Evolutionary conservation across 2,113 vertebrate genomes (phyloP), one percentile per base, ranked within the genome.

Genomic region (Ctenodactylus gundi): DNA sequence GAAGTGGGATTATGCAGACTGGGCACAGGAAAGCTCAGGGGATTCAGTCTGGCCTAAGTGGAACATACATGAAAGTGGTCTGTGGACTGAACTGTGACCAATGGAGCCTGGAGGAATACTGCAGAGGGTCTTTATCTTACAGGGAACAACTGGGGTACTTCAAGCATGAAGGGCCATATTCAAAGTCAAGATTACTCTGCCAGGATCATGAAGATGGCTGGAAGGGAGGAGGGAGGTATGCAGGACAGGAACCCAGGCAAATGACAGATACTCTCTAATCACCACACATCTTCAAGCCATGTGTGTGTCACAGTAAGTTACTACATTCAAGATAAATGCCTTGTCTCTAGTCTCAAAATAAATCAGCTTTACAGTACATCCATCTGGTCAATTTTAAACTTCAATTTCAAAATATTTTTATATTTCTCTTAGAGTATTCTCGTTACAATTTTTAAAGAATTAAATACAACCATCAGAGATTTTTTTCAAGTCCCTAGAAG

Each of bases 371-470:
- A 77, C 2, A 46, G 36, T 25, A 51, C 34, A 76, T 68, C 67
- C 46, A 72, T 67, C 68, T 65, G 46, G 17, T 11, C 80, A 46
- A 67, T 27, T 31, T 87, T 76, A 81, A 80, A n/a, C 29, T 76
- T 86, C 75, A 46, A 49, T 85, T 44, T 94, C 62, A 53, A 95
- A 92, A 68, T 23, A 23, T 44, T 72, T 93, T 94, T 72, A 44
- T 62, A 46, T 93, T 95, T 84, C 78, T 76, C 53, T 88, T 51
- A 67, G 2, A 60, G 31, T 9, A 49, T 51, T 57, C 20, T 60
- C 91, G 67, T 68, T 65, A 57, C 6, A 55, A 17, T 93, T 93
- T 90, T 94, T 60, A 90, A 94, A 85, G 87, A 93, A 73, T 70
- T 44, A 62, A 12, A 88, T n/a, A 25, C 6, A 53, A 58, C 23